Conservation (phyloP, 2,888 invertebrate genomes). For the Oscheius myriophilus region DNA sequence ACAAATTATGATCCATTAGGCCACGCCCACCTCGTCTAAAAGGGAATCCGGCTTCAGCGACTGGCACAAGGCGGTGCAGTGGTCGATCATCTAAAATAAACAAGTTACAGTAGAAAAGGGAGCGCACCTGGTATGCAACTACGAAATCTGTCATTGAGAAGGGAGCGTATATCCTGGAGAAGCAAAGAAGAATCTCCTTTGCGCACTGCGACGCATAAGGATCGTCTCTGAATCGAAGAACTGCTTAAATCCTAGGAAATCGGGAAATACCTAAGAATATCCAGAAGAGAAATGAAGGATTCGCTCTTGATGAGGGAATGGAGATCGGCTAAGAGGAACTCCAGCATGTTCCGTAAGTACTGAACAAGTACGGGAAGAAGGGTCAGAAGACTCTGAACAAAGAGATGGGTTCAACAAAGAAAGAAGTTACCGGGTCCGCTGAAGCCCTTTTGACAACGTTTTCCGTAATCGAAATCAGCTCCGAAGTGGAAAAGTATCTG, state of each 20-base stretch:
- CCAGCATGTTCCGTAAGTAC: slow-evolving; percentile 8
- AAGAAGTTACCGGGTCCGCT: slow-evolving; percentile 10
- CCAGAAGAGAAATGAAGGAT: slow-evolving; percentile 6
- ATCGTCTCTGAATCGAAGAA: slow-evolving; percentile 28
- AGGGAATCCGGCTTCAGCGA: slow-evolving; percentile 24
- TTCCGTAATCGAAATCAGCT: background rate
- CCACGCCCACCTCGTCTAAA: slow-evolving; percentile 3
- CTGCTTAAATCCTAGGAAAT: background rate
- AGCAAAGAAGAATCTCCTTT: background rate
- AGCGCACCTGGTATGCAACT: slow-evolving; percentile 17
- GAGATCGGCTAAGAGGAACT: slow-evolving; percentile 2
- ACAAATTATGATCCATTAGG: background rate
- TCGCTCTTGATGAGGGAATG: slow-evolving; percentile 12
- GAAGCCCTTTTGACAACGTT: slow-evolving; percentile 13
- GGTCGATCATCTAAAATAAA: slow-evolving; percentile 14
- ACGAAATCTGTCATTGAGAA: slow-evolving; percentile 7
- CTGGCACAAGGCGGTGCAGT: slow-evolving; percentile 13
- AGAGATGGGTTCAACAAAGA: no score
- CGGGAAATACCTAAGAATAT: slow-evolving; percentile 18
- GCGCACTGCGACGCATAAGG: slow-evolving; percentile 20
- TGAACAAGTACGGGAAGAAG: background rate
- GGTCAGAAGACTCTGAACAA: slow-evolving; percentile 8
- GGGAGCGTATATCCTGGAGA: slow-evolving; percentile 1
- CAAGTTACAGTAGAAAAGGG: background rate
- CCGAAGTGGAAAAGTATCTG: slow-evolving; percentile 9